These are phyloP conservation scores for Cygnus atratus DNA, from an alignment of 2,113 vertebrate genomes.

Conservation along the genomic window DNA sequence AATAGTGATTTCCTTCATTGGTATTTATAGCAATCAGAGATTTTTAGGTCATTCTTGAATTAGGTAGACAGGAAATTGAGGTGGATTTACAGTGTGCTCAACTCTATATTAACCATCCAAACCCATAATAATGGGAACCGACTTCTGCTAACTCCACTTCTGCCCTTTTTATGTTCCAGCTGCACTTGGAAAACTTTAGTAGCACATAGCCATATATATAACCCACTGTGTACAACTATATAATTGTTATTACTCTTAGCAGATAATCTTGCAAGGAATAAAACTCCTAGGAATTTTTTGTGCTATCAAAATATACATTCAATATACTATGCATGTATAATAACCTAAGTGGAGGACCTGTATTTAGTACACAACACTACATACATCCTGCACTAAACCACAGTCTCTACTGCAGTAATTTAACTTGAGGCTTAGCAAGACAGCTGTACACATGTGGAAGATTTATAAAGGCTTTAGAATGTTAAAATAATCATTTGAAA, in stretches of 20 bases:
- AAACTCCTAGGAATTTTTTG: background rate
- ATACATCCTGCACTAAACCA: background rate
- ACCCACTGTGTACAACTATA: background rate
- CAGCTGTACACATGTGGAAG: background rate
- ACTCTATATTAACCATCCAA: background rate
- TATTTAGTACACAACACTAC: background rate
- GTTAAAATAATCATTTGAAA: background rate
- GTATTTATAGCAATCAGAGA: background rate
- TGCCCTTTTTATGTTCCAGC: background rate
- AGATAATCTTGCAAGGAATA: background rate
- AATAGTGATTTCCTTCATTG: background rate
- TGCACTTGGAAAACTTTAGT: background rate
- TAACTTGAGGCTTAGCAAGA: background rate
- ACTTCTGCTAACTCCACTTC: background rate
- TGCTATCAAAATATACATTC: background rate
- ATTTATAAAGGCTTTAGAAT: background rate
- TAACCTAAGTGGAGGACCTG: background rate
- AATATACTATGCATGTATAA: fast-evolving
- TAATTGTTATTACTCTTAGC: background rate
- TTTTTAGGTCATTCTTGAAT: background rate
- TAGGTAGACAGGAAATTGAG: background rate
- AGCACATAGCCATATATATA: background rate
- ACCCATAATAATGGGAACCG: background rate
- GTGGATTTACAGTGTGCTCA: background rate
- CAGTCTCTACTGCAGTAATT: background rate